Base-by-base conservation (phyloP, 2,797 vertebrate species). In the Botia almorhae region DNA sequence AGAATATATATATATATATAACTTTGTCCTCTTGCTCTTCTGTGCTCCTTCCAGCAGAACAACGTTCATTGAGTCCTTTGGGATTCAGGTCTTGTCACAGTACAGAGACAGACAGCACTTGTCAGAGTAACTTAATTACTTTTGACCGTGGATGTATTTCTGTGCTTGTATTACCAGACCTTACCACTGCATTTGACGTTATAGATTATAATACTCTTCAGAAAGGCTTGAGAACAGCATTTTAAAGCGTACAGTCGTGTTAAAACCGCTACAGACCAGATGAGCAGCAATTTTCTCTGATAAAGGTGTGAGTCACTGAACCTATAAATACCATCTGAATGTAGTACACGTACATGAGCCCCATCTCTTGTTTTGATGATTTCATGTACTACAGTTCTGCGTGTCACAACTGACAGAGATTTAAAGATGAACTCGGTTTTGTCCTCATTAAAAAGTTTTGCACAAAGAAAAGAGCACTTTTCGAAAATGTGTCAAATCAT, bases 91-190 rank as follows among this genome's bases (percentile, higher is more conserved):
- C 53, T 77, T 60, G 39, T 77, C 75, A 69, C 17, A 48, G 53
- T 67, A 60, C 68, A 55, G 53, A 77, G n/a, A 39, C 29, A 65
- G 23, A 60, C 58, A 60, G 23, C 23, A 14, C 58, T 26, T 63
- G 26, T 63, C 60, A 65, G 69, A 65, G 48, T 64, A 80, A 73
- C 69, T 56, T 80, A 73, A 80, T 65, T 72, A 56, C 69, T 55
- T 72, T 39, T 43, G 19, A 65, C 48, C 5, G 17, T 73, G 50
- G 67, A 64, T 80, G 33, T 43, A 73, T 55, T 60, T 46, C 58
- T 72, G 12, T 65, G 78, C 69, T 65, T 80, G 14, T 56, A 65
- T 80, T 43, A 64, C 46, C 36, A 19, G 36, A 73, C 58, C 50
- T 55, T 65, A 19, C 53, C 0, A 10, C 43, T 70, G n/a, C 68